Percentiles rank a stretch among this genome's conserved stretches.
Conservation (phyloP, 2,113 vertebrate genomes). For the Notarius lentiginosus region DNA sequence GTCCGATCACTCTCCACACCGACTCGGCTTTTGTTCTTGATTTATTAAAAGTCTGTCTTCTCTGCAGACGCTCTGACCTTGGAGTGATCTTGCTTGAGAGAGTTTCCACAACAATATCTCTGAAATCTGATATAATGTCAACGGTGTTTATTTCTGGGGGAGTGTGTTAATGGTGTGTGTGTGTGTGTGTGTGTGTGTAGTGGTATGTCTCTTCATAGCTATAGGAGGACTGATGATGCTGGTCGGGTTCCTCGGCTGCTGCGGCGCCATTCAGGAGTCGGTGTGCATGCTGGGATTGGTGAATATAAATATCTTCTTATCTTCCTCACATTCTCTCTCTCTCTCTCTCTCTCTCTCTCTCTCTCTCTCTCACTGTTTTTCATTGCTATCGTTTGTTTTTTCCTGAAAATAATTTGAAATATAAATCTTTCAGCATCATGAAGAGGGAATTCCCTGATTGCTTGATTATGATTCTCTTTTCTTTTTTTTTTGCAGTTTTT, state of each 20-base stretch:
- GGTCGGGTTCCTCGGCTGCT: constrained; percentile 95
- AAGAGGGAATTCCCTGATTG: constrained; percentile 20
- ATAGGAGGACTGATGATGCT: constrained; percentile 96
- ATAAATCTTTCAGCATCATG: background rate
- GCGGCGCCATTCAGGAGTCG: constrained; percentile 92
- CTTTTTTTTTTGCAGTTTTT: constrained; percentile 81
- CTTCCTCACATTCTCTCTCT: constrained; percentile 47
- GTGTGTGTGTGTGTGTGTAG: constrained; percentile 61
- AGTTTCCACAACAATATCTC: background rate
- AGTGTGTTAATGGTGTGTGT: background rate
- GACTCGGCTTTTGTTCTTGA: too few species aligned
- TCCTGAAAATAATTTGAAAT: background rate
- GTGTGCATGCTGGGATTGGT: constrained; percentile 97
- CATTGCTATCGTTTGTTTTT: constrained; percentile 14
- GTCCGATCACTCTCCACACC: too few species aligned
- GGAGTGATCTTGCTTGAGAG: too few species aligned
- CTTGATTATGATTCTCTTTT: constrained; percentile 7
- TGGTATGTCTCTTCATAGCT: constrained; percentile 91
- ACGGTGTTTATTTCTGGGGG: background rate
- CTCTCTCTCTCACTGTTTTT: constrained; percentile 52
- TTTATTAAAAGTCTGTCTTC: too few species aligned
- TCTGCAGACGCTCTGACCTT: too few species aligned
- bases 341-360: constrained; percentile 61
- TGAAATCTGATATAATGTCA: background rate
- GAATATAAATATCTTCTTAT: constrained; percentile 54